These are phyloP conservation scores for Microtus montanus DNA, from an alignment of 2,113 vertebrate genomes.

Conservation along the genomic window DNA sequence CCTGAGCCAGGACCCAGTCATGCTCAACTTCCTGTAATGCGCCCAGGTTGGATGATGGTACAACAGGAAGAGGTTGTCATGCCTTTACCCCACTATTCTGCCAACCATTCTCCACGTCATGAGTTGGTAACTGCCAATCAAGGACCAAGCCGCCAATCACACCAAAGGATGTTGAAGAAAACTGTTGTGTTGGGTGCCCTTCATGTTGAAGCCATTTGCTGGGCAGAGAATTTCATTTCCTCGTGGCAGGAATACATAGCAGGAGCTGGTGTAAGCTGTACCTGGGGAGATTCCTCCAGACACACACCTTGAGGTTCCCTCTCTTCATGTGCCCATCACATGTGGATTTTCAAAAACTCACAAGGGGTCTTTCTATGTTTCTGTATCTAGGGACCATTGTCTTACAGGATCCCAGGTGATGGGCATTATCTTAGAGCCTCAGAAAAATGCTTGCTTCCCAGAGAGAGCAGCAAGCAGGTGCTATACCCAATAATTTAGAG, in stretches of 20 bases:
- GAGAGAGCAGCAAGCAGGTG: not conserved
- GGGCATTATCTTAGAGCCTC: not conserved
- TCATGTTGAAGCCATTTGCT: not conserved
- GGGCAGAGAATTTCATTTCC: not conserved
- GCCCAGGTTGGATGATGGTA: rapidly evolving
- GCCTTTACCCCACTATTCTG: not conserved
- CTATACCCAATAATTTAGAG: not conserved
- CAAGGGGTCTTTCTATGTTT: not conserved
- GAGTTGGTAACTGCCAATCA: not conserved
- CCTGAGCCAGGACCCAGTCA: not conserved
- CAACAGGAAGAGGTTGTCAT: not conserved
- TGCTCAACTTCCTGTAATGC: not conserved
- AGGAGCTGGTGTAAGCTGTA: not conserved
- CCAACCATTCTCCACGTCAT: not conserved
- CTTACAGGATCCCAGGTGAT: not conserved
- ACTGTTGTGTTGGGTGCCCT: not conserved
- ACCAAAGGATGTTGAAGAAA: not conserved
- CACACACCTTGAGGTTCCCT: too few relatives aligned
- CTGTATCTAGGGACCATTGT: not conserved
- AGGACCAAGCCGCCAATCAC: not conserved
- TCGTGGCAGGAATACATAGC: not conserved
- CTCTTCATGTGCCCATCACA: not conserved
- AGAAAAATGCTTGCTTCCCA: too few relatives aligned
- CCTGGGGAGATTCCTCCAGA: not conserved
- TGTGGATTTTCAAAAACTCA: not conserved